Evolutionary conservation across 1,140 invertebrate genomes (phyloP).

Genomic region (Portunus trituberculatus): DNA sequence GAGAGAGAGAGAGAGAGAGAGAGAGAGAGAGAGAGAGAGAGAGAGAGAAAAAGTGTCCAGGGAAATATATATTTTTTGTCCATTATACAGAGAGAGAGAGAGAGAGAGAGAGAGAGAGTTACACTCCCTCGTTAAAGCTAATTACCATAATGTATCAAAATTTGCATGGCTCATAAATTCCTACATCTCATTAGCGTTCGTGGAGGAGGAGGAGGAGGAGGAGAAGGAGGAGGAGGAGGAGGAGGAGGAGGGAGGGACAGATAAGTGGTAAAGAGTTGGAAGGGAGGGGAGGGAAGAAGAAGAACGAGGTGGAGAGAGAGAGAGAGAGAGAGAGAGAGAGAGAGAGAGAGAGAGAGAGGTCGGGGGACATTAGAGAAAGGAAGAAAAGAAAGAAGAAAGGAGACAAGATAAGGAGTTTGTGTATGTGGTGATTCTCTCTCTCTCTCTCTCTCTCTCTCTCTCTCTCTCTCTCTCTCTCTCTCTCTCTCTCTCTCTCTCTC

Average conservation of each 20-base stretch:
- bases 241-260: not conserved
- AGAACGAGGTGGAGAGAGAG: not conserved
- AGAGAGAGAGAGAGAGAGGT: not conserved
- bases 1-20: not conserved
- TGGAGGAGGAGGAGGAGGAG: not conserved
- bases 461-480: not conserved
- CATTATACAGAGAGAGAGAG: not conserved
- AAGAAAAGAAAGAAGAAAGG: too few species aligned
- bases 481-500: conserved; percentile 14
- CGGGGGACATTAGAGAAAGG: too few species aligned
- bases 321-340: not conserved
- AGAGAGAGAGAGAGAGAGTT: not conserved
- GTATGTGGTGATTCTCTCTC: not conserved
- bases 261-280: not conserved
- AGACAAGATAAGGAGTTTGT: too few species aligned
- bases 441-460: too few species aligned
- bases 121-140: conserved; percentile 18
- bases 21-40: too few species aligned
- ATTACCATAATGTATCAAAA: conserved; percentile 55
- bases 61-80: not conserved
- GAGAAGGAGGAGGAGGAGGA: not conserved
- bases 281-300: not conserved
- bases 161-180: conserved; percentile 55
- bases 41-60: not conserved
- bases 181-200: conserved; percentile 39